Evolutionary conservation across 2,113 vertebrate species (phyloP).

Genomic region (Sprattus sprattus): DNA sequence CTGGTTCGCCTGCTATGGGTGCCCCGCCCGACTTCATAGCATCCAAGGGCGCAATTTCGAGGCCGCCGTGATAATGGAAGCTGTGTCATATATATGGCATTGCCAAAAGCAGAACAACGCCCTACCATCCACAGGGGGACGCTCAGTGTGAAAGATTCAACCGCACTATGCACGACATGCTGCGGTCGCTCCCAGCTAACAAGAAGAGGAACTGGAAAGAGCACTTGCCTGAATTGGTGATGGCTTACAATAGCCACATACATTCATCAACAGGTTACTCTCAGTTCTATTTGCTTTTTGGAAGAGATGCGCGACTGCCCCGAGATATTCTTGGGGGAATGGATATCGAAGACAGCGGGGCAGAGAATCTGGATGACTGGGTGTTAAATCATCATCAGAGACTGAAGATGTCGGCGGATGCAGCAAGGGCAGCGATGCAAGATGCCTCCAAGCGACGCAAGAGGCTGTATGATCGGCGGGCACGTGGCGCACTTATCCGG

Average conservation of each 20-base stretch:
- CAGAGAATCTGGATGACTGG: slow-evolving; percentile 38
- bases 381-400: slow-evolving; percentile 22
- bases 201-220: slow-evolving; percentile 26
- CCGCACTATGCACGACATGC: slow-evolving; percentile 32
- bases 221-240: slow-evolving; percentile 18
- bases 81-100: slow-evolving; percentile 18
- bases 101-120: slow-evolving; percentile 24
- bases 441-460: slow-evolving; percentile 24
- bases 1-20: slow-evolving; percentile 26
- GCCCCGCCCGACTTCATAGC: slow-evolving; percentile 21
- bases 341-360: neutral
- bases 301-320: slow-evolving; percentile 25
- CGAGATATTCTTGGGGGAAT: slow-evolving; percentile 22
- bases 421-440: neutral
- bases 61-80: slow-evolving; percentile 21
- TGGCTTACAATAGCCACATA: neutral
- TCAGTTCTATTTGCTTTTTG: slow-evolving; percentile 31
- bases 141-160: slow-evolving; percentile 39
- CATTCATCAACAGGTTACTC: slow-evolving; percentile 27
- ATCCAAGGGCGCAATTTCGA: slow-evolving; percentile 31
- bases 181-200: slow-evolving; percentile 14
- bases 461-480: slow-evolving; percentile 24
- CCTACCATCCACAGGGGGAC: slow-evolving; percentile 33
- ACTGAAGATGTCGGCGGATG: slow-evolving; percentile 11
- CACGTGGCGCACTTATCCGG: neutral